A percentile compares a stretch with the other conserved stretches of the same genome.
Conservation (phyloP, 2,888 invertebrate genomes). For the Phaedon cochleariae region DNA sequence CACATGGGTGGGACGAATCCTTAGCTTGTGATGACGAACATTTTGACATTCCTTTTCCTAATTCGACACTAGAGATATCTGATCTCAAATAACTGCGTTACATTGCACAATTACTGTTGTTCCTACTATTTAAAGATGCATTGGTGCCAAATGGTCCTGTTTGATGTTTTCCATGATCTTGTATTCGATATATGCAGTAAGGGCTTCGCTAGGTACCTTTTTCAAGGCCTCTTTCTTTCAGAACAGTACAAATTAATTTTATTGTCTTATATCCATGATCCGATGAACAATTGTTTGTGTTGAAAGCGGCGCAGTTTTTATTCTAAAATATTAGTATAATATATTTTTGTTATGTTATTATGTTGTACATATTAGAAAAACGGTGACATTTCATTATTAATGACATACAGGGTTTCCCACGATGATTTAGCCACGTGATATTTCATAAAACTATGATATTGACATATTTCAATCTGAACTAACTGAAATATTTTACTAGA, state of each 20-base stretch:
- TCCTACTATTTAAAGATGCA: slow-evolving; percentile 42
- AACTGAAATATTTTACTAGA: too few species aligned
- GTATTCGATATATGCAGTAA: slow-evolving; percentile 9
- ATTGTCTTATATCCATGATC: slow-evolving; percentile 18
- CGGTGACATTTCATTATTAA: slow-evolving; percentile 7
- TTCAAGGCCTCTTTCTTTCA: slow-evolving; percentile 34
- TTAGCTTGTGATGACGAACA: background rate
- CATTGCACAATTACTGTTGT: slow-evolving; percentile 51
- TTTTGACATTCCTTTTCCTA: background rate
- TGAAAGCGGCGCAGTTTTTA: slow-evolving; percentile 40
- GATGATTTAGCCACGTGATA: too few species aligned
- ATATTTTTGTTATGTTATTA: slow-evolving; percentile 34
- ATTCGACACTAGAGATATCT: slow-evolving; percentile 41
- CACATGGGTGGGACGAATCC: too few species aligned
- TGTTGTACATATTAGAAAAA: slow-evolving; percentile 39
- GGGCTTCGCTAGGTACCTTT: slow-evolving; percentile 16
- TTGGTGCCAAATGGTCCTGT: slow-evolving; percentile 44
- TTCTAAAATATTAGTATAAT: slow-evolving; percentile 18
- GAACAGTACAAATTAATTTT: slow-evolving; percentile 45
- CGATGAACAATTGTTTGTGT: slow-evolving; percentile 37
- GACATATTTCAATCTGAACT: too few species aligned
- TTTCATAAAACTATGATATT: too few species aligned
- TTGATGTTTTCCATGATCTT: slow-evolving; percentile 27
- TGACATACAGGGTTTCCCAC: too few species aligned
- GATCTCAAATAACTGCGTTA: slow-evolving; percentile 54